A percentile compares a stretch with the other conserved stretches of the same genome.
phyloP scores from a whole-genome alignment of 2,888 invertebrate genomes.

The Cryptocephalus primarius region DNA sequence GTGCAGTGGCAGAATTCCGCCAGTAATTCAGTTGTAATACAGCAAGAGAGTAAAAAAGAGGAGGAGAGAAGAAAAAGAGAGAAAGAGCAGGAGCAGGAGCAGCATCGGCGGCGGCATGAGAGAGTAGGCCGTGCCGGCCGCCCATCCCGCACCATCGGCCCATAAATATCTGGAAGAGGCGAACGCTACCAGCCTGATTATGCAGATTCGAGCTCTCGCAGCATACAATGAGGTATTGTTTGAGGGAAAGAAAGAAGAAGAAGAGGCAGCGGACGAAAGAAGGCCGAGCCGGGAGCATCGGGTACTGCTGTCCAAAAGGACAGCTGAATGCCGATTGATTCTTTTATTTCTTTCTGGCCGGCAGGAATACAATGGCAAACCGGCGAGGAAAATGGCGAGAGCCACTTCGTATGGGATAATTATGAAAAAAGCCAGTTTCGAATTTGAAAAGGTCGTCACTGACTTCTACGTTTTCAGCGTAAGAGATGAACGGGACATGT shows the following conservation, averaged over 20 bases:
- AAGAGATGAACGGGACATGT: no score
- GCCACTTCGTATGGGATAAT: no score
- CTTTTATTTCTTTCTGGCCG: slow-evolving; percentile 5
- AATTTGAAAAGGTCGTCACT: no score
- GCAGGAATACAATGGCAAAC: slow-evolving; percentile 6
- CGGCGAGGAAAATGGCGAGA: not conserved
- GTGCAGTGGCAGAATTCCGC: no score
- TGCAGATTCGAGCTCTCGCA: slow-evolving; percentile 8
- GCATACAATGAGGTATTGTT: slow-evolving; percentile 13
- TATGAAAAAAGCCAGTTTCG: no score
- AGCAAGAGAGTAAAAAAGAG: no score
- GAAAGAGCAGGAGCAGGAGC: not conserved
- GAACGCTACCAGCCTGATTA: slow-evolving; percentile 9
- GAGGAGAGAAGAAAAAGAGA: no score
- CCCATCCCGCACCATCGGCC: not conserved
- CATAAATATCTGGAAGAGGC: slow-evolving; percentile 8
- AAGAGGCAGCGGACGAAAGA: slow-evolving; percentile 1
- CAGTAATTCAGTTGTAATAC: no score
- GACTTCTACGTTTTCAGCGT: no score
- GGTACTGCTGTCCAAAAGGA: slow-evolving; percentile 4
- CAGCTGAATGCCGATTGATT: slow-evolving; percentile 7
- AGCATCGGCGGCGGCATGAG: not conserved
- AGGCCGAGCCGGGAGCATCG: slow-evolving; percentile 6
- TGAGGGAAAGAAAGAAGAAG: not conserved
- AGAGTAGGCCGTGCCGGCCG: not conserved